These are phyloP conservation scores for Echinometra lucunter DNA, from an alignment of 53 echinoderm and acorn worm genomes.

Conservation along the genomic window DNA sequence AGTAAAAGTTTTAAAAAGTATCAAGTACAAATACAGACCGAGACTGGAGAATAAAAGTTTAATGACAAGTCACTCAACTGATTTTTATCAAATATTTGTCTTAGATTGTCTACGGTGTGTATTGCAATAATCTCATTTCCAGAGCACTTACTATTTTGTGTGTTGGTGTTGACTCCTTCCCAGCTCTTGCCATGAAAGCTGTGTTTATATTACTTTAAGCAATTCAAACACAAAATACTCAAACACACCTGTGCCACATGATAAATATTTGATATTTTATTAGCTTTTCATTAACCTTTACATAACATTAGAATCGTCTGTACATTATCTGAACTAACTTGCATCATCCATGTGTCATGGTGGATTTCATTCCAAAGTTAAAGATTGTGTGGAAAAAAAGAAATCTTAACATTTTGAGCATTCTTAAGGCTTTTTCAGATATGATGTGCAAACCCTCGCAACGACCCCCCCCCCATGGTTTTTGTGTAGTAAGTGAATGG, in stretches of 20 bases:
- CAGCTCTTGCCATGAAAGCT: too few relatives aligned
- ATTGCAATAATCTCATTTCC: neutral
- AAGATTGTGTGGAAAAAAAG: neutral
- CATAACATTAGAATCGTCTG: neutral
- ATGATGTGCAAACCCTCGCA: too few relatives aligned
- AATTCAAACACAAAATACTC: too few relatives aligned
- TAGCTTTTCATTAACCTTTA: neutral
- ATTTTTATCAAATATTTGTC: conserved; percentile 1
- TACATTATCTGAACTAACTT: neutral
- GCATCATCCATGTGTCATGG: neutral
- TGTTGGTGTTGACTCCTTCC: too few relatives aligned
- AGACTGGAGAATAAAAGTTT: neutral
- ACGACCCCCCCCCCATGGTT: too few relatives aligned
- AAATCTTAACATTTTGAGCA: too few relatives aligned
- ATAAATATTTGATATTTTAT: conserved; percentile 7
- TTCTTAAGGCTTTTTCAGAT: too few relatives aligned
- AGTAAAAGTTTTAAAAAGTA: neutral
- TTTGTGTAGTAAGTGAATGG: too few relatives aligned
- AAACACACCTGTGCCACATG: neutral
- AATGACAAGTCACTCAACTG: neutral
- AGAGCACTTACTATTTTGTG: neutral
- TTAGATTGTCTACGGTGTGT: neutral
- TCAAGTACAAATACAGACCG: neutral
- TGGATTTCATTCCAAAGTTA: neutral
- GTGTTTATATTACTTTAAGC: neutral